Percentiles rank a stretch among this genome's conserved stretches.
These are phyloP conservation scores for Cordilura impudica DNA, from an alignment of 2,888 invertebrate genomes.

Conservation along the genomic window DNA sequence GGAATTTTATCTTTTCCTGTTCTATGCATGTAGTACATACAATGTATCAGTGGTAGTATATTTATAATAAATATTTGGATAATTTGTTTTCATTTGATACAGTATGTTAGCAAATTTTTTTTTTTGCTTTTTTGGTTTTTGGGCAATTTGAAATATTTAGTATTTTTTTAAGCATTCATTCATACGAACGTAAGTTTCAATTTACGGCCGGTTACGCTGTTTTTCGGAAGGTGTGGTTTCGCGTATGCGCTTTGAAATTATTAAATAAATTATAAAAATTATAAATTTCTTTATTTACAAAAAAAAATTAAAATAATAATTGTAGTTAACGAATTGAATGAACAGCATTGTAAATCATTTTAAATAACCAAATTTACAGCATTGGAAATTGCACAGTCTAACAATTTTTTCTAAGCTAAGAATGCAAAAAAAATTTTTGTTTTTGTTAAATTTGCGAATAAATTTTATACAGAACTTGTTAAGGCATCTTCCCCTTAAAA, in stretches of 20 bases:
- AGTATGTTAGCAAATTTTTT: slow-evolving; percentile 22
- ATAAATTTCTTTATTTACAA: neutral
- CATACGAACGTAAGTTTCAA: slow-evolving; percentile 12
- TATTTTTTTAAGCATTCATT: slow-evolving; percentile 50
- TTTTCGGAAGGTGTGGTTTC: slow-evolving; percentile 45
- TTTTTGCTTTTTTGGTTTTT: slow-evolving; percentile 31
- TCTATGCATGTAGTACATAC: slow-evolving; percentile 1
- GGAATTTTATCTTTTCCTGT: slow-evolving; percentile 53
- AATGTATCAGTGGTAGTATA: slow-evolving; percentile 9
- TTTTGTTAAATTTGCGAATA: no score
- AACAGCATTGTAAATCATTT: neutral
- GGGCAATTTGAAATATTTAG: slow-evolving; percentile 47
- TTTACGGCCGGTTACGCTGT: slow-evolving; percentile 22
- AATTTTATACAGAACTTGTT: no score
- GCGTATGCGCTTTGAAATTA: neutral
- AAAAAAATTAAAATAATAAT: neutral
- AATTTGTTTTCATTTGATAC: slow-evolving; percentile 35
- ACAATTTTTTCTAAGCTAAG: no score
- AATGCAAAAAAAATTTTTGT: no score
- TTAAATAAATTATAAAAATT: neutral
- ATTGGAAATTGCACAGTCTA: no score
- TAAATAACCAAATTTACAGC: no score
- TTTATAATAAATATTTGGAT: slow-evolving; percentile 40
- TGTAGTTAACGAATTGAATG: neutral
- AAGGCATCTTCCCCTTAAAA: no score